phyloP scores from a whole-genome alignment of 2,113 vertebrate genomes.

The Elaphurus davidianus region DNA sequence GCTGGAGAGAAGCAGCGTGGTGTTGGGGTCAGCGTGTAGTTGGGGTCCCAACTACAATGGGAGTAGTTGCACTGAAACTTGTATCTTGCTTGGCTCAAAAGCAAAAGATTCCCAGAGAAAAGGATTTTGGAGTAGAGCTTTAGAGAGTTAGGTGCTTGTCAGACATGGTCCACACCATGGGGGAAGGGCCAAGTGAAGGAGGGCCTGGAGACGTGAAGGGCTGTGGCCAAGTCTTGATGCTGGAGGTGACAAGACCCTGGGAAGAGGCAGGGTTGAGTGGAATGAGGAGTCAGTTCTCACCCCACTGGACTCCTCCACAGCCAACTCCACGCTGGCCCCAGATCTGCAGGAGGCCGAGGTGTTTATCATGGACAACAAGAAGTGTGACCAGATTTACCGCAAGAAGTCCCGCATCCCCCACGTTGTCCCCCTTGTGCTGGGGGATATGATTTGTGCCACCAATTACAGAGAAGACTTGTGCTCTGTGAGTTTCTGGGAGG shows the following conservation, averaged over 20 bases:
- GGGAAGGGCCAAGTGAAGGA: background rate
- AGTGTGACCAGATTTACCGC: conserved; percentile 49
- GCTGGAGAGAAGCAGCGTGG: too few relatives aligned
- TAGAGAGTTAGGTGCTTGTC: background rate
- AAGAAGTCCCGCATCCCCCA: background rate
- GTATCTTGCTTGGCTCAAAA: background rate
- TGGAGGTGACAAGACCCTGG: background rate
- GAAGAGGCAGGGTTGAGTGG: background rate
- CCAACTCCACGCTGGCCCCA: background rate
- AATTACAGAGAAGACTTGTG: conserved; percentile 51
- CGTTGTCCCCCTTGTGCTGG: background rate
- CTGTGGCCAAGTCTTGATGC: background rate
- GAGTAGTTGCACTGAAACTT: background rate
- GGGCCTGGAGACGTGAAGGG: background rate
- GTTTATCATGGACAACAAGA: conserved; percentile 56
- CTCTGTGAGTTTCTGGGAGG: conserved; percentile 42
- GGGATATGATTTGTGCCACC: conserved; percentile 62
- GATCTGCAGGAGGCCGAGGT: conserved; percentile 50
- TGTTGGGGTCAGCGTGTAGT: too few relatives aligned
- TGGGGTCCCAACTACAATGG: too few relatives aligned
- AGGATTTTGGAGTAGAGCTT: background rate
- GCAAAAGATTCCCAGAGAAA: background rate
- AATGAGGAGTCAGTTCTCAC: background rate
- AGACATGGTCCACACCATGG: background rate
- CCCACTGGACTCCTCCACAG: background rate